Base-by-base conservation (phyloP, 2,888 invertebrate genomes). In the Rhyacophila evoluta region DNA sequence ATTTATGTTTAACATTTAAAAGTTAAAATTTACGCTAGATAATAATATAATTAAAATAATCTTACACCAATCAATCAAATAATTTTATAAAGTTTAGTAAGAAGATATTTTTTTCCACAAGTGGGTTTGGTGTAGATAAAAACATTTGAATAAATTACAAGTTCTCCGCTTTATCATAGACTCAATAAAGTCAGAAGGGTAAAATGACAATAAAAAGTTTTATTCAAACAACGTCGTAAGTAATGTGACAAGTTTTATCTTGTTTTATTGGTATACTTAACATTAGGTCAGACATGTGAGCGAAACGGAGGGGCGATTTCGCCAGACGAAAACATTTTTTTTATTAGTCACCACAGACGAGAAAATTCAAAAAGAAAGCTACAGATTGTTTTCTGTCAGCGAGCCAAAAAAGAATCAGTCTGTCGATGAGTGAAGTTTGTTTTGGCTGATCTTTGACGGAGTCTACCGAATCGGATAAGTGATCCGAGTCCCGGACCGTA, bases 331-430 rank as follows among this genome's bases (percentile, higher is more conserved):
- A 55, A 19, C 55, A 55, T 55, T 25, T 55, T 25, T 33, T 55
- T 55, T 39, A 39, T 39, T 39, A 39, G 39, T 39, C 39, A 39
- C 15, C 4, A 8, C 19, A 55, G 8, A 10, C 55, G 55, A 8
- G 8, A 8, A 2, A 19, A 55, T 10, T 33, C 15, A 25, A 6
- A 55, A 55, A 55, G 55, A 55, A 55, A 55, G 55, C 55, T 55
- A 55, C 55, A 55, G 55, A 55, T 55, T 55, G 55, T 55, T 55
- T 55, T 55, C 55, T 55, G 55, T 55, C 55, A 25, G 19, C 55
- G 19, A 55, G 55, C 55, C 55, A 55, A 55, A 55, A 41, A 15
- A 4, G 19, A 55, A 12, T 19, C 55, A 19, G 8, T 19, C 55
- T 55, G 55, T 55, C 55, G 25, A 55, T 55, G 55, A 55, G 15